Conservation (phyloP, 2,888 invertebrate species). For the Acleris cristana region DNA sequence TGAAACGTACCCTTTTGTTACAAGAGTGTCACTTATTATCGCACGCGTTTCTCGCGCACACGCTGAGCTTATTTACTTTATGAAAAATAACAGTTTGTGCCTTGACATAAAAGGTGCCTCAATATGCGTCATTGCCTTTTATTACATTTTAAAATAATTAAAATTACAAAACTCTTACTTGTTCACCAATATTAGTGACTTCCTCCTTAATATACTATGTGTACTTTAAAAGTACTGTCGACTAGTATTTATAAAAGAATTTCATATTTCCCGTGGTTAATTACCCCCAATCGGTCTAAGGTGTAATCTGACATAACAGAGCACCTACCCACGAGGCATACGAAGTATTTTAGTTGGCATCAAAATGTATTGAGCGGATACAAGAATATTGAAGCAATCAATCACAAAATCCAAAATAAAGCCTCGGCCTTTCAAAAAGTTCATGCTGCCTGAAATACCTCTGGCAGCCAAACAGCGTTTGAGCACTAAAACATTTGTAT, state of each 20-base stretch:
- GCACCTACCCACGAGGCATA: no score
- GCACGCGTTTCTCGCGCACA: no score
- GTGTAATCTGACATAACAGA: no score
- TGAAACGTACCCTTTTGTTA: no score
- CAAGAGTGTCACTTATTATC: background rate
- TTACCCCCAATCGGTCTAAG: background rate
- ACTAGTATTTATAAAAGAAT: conserved; percentile 14
- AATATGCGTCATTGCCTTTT: background rate
- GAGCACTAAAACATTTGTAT: no score
- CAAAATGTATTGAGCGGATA: conserved; percentile 8
- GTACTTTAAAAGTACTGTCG: conserved; percentile 22
- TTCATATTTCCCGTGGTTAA: background rate
- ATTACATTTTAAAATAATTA: conserved; percentile 2
- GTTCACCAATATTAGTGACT: conserved; percentile 2
- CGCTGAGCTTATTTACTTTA: conserved; percentile 1
- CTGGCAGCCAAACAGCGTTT: no score
- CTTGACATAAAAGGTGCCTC: conserved; percentile 4
- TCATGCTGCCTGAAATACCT: no score
- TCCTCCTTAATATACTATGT: conserved; percentile 8
- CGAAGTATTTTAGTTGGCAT: background rate
- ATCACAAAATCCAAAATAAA: no score
- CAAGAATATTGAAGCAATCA: background rate
- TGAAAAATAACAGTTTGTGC: conserved; percentile 11
- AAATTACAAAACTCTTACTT: background rate
- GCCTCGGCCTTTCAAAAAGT: no score